Evolutionary conservation across 1,140 invertebrate species (phyloP), one percentile per base, ranked within the genome.

Genomic region (Nephotettix cincticeps): DNA sequence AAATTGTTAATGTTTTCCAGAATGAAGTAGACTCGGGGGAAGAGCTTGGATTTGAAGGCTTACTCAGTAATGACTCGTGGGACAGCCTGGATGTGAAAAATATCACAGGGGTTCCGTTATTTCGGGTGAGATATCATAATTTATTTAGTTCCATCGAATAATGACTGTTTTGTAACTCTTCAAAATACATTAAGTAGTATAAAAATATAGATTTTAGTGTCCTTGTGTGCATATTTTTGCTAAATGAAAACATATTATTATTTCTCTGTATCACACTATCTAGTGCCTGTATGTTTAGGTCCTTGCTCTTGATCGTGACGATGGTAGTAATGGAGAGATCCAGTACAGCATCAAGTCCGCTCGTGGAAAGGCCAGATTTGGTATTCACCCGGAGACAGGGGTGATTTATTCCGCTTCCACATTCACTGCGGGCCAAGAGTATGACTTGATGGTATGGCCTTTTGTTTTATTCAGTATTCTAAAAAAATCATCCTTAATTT

Each of bases 281-380:
- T 65, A 11, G 27, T 65, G 27, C 29, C 9, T 65, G 21, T 40
- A 28, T 30, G 72, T 71, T 68, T 79, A 97, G 92, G 93, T 96
- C 61, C 84, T 93, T 36, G 95, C 94, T 1, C 88, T 90, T 64
- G 95, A 98, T 79, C 84, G 86, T 76, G 96, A 98, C 80, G 84
- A 85, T 64, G 94, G 91, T 1, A 85, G 85, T 56, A 97, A 96
- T 83, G 93, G 91, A 32, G 86, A 89, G 66, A 86, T 97, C 68
- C 86, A 86, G 29, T 95, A 95, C 82, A 88, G 87, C 71, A 89
- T 95, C n/a, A 92, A 92, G 77, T 88, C 87, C 28, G 88, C 88
- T 1, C 86, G 88, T 69, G 88, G 87, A 65, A 89, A 89, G 76
- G 88, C 87, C 29, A 90, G 88, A 77, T 95, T 95, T 79, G 87